A percentile compares a stretch with the other conserved stretches of the same genome.
phyloP scores from a whole-genome alignment of 2,888 invertebrate genomes.

The Mythimna ferrago region DNA sequence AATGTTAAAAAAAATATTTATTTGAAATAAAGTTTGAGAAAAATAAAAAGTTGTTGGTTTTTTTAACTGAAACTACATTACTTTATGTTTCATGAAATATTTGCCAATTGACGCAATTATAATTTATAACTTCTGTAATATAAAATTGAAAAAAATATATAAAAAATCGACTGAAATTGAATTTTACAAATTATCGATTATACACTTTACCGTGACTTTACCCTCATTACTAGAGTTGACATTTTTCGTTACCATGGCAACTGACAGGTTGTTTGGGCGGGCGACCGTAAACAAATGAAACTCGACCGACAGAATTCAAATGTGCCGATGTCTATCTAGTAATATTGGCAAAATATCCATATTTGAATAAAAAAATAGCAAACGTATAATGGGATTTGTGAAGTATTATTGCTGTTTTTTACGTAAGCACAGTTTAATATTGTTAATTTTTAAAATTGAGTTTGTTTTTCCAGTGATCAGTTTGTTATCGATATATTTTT shows the following conservation, averaged over 20 bases:
- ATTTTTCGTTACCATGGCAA: slow-evolving; percentile 80
- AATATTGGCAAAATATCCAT: slow-evolving; percentile 65
- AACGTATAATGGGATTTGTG: slow-evolving; percentile 73
- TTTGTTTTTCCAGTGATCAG: slow-evolving; percentile 42
- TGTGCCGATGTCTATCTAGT: slow-evolving; percentile 72
- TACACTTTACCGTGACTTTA: slow-evolving; percentile 70
- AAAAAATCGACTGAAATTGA: slow-evolving; percentile 22
- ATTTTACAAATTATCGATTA: slow-evolving; percentile 76
- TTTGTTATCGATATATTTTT: slow-evolving; percentile 72
- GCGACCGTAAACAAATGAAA: slow-evolving; percentile 88
- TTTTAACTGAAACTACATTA: background rate
- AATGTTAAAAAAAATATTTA: slow-evolving; percentile 29
- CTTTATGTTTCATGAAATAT: too few relatives aligned
- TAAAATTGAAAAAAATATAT: background rate
- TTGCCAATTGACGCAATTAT: too few relatives aligned
- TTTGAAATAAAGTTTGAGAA: slow-evolving; percentile 40
- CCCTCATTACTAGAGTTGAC: slow-evolving; percentile 80
- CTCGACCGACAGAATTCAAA: slow-evolving; percentile 77
- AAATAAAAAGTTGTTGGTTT: background rate
- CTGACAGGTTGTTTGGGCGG: slow-evolving; percentile 81
- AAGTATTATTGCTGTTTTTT: slow-evolving; percentile 69
- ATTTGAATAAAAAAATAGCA: slow-evolving; percentile 64
- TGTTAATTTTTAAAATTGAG: slow-evolving; percentile 30
- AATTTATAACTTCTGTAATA: too few relatives aligned
- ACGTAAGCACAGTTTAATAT: slow-evolving; percentile 73